Base-by-base conservation (phyloP, 2,113 vertebrate genomes). In the Piaya cayana region DNA sequence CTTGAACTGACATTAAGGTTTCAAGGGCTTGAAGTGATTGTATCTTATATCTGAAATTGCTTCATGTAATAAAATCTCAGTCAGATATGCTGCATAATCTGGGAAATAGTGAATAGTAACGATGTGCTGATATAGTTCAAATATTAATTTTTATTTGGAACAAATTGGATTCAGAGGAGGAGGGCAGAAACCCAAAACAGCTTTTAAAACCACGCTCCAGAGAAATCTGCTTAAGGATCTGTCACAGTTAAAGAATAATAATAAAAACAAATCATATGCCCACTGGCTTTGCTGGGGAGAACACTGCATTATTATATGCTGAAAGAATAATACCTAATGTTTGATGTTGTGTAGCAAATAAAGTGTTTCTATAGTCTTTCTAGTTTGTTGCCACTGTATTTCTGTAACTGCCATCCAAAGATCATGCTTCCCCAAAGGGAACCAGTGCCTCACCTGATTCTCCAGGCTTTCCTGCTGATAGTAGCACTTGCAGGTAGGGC, bases 1-100 rank as follows among this genome's bases (percentile, higher is more conserved):
- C 43, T 65, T 82, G 49, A 88, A 79, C 47, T 65, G 20, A n/a
- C 47, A 59, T 34, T 10, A 26, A 23, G 52, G 36, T 30, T 27
- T 43, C 36, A 8, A 34, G 8, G 19, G 6, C 4, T 2, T 9
- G 23, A 11, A 15, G 34, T 30, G 5, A 36, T 85, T 0, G 4
- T 25, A 56, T 45, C 6, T 64, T 59, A 4, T 18, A 16, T 45
- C 16, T 86, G 12, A 11, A 47, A 5, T 67, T 93, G 26, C 74
- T 77, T 93, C 34, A 53, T 32, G n/a, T 78, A 78, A 47, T 45
- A 69, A 58, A 69, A 63, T 13, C 71, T 76, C n/a, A 30, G 8
- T 69, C 26, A 27, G 18, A 34, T 47, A 3, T 56, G 32, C 8
- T 50, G 39, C 9, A 3, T 9, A 12, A 26, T 78, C 43, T 88